Conservation (phyloP, 1,140 invertebrate species). For the Leptinotarsa undecemlineata region DNA sequence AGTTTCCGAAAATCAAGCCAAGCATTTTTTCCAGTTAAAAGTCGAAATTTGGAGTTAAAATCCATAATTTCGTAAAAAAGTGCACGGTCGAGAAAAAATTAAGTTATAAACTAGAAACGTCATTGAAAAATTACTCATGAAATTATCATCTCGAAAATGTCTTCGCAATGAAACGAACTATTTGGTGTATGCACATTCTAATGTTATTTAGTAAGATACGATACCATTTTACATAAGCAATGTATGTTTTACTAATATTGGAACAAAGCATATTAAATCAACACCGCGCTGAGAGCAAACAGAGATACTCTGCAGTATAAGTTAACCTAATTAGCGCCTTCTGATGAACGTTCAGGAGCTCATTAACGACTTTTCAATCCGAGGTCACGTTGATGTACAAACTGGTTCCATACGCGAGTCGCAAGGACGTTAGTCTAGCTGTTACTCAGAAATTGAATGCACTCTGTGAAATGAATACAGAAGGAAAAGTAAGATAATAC, state of each 20-base stretch:
- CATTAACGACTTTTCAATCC: neutral
- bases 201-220: neutral
- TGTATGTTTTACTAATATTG: neutral
- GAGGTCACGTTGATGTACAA: neutral
- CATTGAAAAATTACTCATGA: no score
- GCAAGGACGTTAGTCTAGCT: conserved; percentile 34
- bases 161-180: no score
- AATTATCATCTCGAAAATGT: no score
- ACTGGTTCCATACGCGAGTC: conserved; percentile 25
- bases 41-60: no score
- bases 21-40: no score
- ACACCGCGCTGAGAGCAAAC: neutral
- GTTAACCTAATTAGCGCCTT: neutral
- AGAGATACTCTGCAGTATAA: neutral
- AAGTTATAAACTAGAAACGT: no score
- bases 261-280: neutral
- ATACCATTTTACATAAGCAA: neutral
- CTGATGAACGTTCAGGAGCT: conserved; percentile 1
- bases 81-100: no score
- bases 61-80: no score
- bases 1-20: no score
- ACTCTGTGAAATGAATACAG: conserved; percentile 18
- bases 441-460: conserved; percentile 11
- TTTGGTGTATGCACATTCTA: no score
- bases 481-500: conserved; percentile 30